Percentiles rank a stretch among this genome's conserved stretches.
These are phyloP conservation scores for Notoglanidium macrostoma DNA, from an alignment of 2,797 vertebrate genomes.

Conservation along the genomic window DNA sequence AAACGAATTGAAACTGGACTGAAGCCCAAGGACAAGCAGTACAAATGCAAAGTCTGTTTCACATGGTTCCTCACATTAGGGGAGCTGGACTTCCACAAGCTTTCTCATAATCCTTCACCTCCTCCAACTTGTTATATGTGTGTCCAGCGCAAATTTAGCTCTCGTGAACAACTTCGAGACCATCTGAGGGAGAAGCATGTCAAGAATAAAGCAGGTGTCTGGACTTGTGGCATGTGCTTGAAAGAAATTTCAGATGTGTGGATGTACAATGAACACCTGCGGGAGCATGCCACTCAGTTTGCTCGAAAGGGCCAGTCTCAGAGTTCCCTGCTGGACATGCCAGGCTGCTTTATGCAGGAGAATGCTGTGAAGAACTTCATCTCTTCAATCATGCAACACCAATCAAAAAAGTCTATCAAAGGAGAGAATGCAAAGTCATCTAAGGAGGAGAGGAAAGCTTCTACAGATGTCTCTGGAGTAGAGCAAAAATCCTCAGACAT, in stretches of 20 bases:
- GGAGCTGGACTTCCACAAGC: slow-evolving; percentile 94
- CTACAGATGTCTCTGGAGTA: slow-evolving; percentile 59
- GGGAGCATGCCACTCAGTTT: slow-evolving; percentile 93
- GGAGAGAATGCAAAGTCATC: slow-evolving; percentile 64
- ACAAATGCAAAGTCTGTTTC: slow-evolving; percentile 97
- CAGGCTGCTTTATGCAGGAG: slow-evolving; percentile 82
- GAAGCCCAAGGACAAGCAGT: slow-evolving; percentile 87
- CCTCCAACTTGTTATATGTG: slow-evolving; percentile 99
- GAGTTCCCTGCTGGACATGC: slow-evolving; percentile 81
- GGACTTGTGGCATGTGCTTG: slow-evolving; percentile 98
- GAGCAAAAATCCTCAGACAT: slow-evolving; percentile 67
- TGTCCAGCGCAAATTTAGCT: slow-evolving; percentile 95
- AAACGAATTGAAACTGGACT: slow-evolving; percentile 74
- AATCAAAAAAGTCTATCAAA: slow-evolving; percentile 73
- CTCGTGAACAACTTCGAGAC: slow-evolving; percentile 90
- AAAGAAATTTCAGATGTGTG: slow-evolving; percentile 95
- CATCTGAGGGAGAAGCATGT: slow-evolving; percentile 93
- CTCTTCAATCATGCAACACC: slow-evolving; percentile 84
- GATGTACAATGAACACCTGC: slow-evolving; percentile 98
- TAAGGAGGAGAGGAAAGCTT: slow-evolving; percentile 68
- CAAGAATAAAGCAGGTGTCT: slow-evolving; percentile 89
- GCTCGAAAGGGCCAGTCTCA: slow-evolving; percentile 88
- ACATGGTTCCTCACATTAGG: slow-evolving; percentile 92
- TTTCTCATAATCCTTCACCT: slow-evolving; percentile 92
- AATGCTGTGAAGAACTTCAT: slow-evolving; percentile 85